Evolutionary conservation across 2,797 vertebrate species (phyloP), one percentile per base, ranked within the genome.

Genomic region (Chelidonichthys spinosus): DNA sequence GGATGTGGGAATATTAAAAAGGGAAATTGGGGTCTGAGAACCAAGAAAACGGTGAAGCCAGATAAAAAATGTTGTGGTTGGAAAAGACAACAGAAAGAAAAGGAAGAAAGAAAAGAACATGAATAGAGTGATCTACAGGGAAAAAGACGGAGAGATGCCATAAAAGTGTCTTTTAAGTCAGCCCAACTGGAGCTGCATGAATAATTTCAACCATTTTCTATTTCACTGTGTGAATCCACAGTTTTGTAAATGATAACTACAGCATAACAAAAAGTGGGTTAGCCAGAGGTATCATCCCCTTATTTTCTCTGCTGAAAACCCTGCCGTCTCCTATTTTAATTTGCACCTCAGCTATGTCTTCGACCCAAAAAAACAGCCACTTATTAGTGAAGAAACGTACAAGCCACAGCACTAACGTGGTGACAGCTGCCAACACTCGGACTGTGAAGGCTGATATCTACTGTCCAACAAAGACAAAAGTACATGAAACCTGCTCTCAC

Each of bases 121-220:
- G 62, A 85, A 85, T 69, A 90, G 76, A 77, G 76, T 72, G 72
- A 83, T 88, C 86, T 74, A 72, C 81, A 77, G 50, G 33, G 66
- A 74, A 55, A 72, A 82, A 68, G 14, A 76, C 35, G 60, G 62
- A 82, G 58, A 59, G 75, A 75, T 70, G 84, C 81, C 76, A 92
- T 78, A 46, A 88, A 85, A 85, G 76, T 77, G 72, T 82, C 79
- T 90, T 90, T 92, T 60, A 90, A 89, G 76, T 85, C 72, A 80
- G 73, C 86, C 78, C 85, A 91, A 81, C 59, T 85, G 79, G 85
- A 86, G 65, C 68, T 46, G 44, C 73, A 87, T 87, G 64, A 86
- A 86, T 84, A 80, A 81, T 77, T 79, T 79, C 67, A 65, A 75
- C 8, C 52, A 25, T 62, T 74, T 80, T 82, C 74, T 81, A n/a